Evolutionary conservation across 2,888 invertebrate species (phyloP), one percentile per base, ranked within the genome.

Genomic region (Patella caerulea): DNA sequence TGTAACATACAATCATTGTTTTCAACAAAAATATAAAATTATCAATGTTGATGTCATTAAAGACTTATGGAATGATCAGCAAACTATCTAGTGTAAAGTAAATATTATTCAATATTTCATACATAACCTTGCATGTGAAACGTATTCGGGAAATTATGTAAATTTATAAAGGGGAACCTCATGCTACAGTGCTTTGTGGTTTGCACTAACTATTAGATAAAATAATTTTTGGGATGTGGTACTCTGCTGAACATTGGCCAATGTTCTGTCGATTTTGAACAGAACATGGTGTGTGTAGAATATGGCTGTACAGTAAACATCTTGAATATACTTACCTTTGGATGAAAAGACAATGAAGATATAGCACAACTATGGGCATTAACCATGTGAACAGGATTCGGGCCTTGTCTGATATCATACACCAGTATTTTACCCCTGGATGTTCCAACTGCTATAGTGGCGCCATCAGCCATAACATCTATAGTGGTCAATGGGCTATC

Each of bases 401-500:
- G 81, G 14, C 86, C 85, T 79, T 88, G 83, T 2, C 92, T 83
- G 71, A 92, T 85, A 82, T 92, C 92, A 81, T 91, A 92, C 7
- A 91, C 81, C 79, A 86, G 88, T 34, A 92, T 86, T 75, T 89
- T 88, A 14, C 92, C 92, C 45, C 89, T 80, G 34, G 88, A 89
- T 0, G 91, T 88, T 17, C 92, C 92, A n/a, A 90, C 89, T 4
- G 88, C 91, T 15, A 92, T 82, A 1, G 90, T 91, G 17, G 84
- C 82, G 12, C 91, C 91, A 84, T 92, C 90, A 34, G 81, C 77
- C 83, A 87, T 84, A 59, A 91, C 85, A 79, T 91, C 90, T 17
- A 92, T 84, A 12, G 89, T 88, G 3, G 91, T 91, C 59, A 92
- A 82, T 1, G 91, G 91, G 72, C 86, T 87, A 54, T 91, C 91